Evolutionary conservation across 2,113 vertebrate genomes (phyloP).

Genomic region (Leucosticte australis): DNA sequence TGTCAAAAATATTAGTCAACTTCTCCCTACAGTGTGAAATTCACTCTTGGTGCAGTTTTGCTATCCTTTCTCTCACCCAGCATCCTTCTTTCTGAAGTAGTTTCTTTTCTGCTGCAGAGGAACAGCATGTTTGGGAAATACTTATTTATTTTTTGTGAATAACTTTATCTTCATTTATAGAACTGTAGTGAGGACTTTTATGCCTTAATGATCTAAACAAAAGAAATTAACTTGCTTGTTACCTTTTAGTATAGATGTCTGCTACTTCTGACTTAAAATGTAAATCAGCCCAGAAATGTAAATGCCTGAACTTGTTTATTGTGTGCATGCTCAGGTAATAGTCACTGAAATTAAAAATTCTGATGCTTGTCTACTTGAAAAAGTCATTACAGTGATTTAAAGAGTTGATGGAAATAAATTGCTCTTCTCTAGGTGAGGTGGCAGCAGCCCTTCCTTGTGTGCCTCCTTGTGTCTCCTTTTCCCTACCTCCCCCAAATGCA

Average conservation of each 20-base stretch:
- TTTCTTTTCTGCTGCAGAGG: not conserved
- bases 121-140: not conserved
- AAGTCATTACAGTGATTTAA: not conserved
- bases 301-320: not conserved
- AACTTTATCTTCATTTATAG: not conserved
- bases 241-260: not conserved
- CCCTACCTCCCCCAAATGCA: not conserved
- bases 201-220: not conserved
- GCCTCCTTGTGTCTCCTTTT: not conserved
- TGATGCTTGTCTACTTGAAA: not conserved
- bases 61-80: not conserved
- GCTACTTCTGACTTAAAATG: not conserved
- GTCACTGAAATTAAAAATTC: not conserved
- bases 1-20: not conserved
- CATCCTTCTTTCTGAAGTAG: not conserved
- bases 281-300: not conserved
- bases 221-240: not conserved
- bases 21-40: not conserved
- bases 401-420: not conserved
- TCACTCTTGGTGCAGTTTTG: not conserved
- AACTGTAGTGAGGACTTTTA: not conserved
- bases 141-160: not conserved
- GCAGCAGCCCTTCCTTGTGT: not conserved
- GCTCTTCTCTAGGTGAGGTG: not conserved
- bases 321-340: not conserved